These are phyloP conservation scores for Amphiprion percula DNA, from an alignment of 2,113 vertebrate species.

Conservation along the genomic window DNA sequence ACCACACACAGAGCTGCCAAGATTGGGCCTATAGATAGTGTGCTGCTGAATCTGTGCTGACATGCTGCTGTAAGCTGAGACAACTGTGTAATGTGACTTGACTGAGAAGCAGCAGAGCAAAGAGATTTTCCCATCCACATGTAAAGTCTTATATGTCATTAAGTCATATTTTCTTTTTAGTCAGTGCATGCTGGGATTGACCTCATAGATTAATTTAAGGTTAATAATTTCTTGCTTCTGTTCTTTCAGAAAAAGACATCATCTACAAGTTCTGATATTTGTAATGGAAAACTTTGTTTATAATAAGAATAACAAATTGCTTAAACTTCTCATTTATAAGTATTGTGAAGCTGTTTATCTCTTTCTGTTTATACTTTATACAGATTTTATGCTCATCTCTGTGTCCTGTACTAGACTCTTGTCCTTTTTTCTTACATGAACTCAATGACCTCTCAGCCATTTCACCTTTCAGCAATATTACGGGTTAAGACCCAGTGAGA, in stretches of 20 bases:
- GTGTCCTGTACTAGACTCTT: not conserved
- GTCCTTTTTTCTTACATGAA: slow-evolving; percentile 5
- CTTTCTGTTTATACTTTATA: not conserved
- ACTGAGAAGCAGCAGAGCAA: not conserved
- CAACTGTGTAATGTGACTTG: not conserved
- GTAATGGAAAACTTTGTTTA: not conserved
- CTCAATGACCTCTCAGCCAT: not conserved
- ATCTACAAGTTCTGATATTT: not conserved
- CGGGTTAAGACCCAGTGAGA: not conserved
- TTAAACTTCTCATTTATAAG: not conserved
- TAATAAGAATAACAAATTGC: not conserved
- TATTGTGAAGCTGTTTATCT: not conserved
- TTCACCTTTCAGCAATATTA: not conserved
- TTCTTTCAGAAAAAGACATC: not conserved
- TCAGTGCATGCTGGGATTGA: not conserved
- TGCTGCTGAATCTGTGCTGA: not conserved
- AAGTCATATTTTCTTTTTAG: not conserved
- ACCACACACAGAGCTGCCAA: not conserved
- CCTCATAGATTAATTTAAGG: not conserved
- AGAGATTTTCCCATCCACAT: not conserved
- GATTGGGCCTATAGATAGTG: not conserved
- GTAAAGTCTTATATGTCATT: not conserved
- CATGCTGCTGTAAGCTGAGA: slow-evolving; percentile 10
- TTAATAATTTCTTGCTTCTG: not conserved
- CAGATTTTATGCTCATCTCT: not conserved